phyloP scores from a whole-genome alignment of 2,797 vertebrate species.

The Lepus townsendii region DNA sequence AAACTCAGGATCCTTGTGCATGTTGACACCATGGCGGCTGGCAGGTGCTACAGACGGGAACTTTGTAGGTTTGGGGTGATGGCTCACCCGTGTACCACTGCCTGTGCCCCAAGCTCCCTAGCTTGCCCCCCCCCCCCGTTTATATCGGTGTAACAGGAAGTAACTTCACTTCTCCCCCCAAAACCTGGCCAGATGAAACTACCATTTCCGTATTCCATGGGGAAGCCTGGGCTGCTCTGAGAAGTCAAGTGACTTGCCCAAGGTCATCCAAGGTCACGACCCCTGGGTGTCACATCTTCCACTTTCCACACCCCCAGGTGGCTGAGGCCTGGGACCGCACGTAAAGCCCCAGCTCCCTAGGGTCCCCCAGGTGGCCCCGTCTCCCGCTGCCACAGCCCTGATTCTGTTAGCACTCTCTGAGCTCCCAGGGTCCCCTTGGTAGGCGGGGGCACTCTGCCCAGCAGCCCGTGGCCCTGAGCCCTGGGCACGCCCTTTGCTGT shows the following conservation, averaged over 20 bases:
- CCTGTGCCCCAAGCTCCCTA: fast-evolving
- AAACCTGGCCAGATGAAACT: neutral
- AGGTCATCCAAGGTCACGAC: fast-evolving
- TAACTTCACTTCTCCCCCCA: neutral
- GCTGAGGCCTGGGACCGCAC: neutral
- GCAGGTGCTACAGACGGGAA: neutral
- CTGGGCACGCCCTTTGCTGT: neutral
- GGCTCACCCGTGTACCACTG: fast-evolving
- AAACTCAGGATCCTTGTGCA: neutral
- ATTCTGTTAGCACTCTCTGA: neutral
- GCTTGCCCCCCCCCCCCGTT: neutral
- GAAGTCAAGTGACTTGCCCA: neutral
- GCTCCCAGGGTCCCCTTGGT: too few species aligned
- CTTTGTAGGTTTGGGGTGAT: neutral
- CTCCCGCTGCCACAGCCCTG: too few species aligned
- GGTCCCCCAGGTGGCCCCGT: fast-evolving
- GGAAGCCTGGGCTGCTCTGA: neutral
- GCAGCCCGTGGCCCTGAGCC: neutral
- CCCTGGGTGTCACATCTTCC: neutral
- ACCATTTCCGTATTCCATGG: neutral
- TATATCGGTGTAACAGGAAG: too few species aligned
- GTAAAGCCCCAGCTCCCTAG: neutral
- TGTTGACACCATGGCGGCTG: fast-evolving
- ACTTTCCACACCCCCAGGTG: neutral
- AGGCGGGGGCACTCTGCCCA: neutral